Base-by-base conservation (phyloP, 2,888 invertebrate genomes). In the Nipponacmea schrenckii region DNA sequence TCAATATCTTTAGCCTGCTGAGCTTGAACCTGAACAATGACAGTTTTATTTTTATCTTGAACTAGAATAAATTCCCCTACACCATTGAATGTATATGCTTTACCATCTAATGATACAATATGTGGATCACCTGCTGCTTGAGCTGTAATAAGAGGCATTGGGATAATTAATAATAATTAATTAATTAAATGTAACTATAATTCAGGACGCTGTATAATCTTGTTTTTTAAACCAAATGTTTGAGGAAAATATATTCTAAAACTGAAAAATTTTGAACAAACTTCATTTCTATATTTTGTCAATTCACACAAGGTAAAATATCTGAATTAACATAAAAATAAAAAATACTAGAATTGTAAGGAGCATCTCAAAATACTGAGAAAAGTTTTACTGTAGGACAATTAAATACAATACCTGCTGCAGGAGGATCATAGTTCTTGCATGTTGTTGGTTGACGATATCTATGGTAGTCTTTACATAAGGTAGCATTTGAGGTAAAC, bases 111-210 rank as follows among this genome's bases (percentile, higher is more conserved):
- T 17, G 86, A 83, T 62, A 83, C 82, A 27, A 86, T 71, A 69
- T 86, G 86, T 8, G 86, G 86, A 72, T 86, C 86, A 14, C 86
- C 86, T 15, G 83, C 83, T 26, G 82, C 84, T 74, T 83, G 83
- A 12, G 85, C 85, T 85, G 75, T 5, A 71, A 71, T 64, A 46
- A 44, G 66, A 64, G 20, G 31, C n/a, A n/a, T 26, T 27, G 39
- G 10, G 8, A 39, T 8, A 2, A 10, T 39, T 10, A n/a, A n/a
- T n/a, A n/a, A n/a, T n/a, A n/a, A n/a, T n/a, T n/a, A n/a, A n/a
- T 39, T 5, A 5, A 8, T 39, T 39, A 31, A 31, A 5, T 3
- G 31, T 39, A 39, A 39, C 39, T 10, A 39, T 4, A 31, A 31
- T 31, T 31, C 31, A 4, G 31, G 31, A 7, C n/a, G n/a, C n/a